Percentiles rank a stretch among this genome's conserved stretches.
phyloP scores from a whole-genome alignment of 1,140 invertebrate genomes.

The Lordiphosa collinella region DNA sequence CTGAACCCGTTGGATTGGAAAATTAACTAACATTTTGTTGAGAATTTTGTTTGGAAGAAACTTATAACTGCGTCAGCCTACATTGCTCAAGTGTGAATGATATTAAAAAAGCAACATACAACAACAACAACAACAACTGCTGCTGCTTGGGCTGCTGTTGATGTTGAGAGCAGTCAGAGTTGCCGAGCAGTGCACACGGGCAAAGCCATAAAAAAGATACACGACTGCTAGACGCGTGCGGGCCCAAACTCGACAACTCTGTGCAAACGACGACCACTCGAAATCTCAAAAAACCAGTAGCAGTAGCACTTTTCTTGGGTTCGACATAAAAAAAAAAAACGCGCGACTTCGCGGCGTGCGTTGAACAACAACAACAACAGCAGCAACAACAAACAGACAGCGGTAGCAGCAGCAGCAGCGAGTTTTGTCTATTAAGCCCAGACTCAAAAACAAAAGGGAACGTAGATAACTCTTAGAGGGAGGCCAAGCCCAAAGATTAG shows the following conservation, averaged over 20 bases:
- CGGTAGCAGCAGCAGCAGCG: constrained; percentile 25
- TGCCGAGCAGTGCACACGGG: constrained; percentile 40
- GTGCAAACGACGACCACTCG: background rate
- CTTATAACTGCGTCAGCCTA: constrained; percentile 3
- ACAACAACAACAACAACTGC: constrained; percentile 18
- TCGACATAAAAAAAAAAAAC: constrained; percentile 47
- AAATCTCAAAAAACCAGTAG: constrained; percentile 71
- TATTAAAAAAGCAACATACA: constrained; percentile 54
- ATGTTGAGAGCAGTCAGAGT: constrained; percentile 4
- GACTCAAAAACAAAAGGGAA: constrained; percentile 35
- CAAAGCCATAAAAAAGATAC: constrained; percentile 44
- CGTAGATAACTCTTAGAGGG: constrained; percentile 35
- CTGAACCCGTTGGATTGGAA: too few species aligned
- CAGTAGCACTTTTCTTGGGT: constrained; percentile 73
- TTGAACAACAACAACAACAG: constrained; percentile 4
- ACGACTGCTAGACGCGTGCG: constrained; percentile 49
- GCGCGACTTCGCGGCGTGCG: constrained; percentile 3
- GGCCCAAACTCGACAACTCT: constrained; percentile 35
- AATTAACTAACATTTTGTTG: too few species aligned
- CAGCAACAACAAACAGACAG: constrained; percentile 13
- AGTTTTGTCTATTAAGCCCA: constrained; percentile 61
- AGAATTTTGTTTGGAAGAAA: background rate
- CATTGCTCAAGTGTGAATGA: constrained; percentile 42
- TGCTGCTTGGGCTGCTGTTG: constrained; percentile 25
- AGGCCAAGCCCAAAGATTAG: constrained; percentile 43